Evolutionary conservation across 2,797 vertebrate genomes (phyloP).

Genomic region (Benthosema pterotum): DNA sequence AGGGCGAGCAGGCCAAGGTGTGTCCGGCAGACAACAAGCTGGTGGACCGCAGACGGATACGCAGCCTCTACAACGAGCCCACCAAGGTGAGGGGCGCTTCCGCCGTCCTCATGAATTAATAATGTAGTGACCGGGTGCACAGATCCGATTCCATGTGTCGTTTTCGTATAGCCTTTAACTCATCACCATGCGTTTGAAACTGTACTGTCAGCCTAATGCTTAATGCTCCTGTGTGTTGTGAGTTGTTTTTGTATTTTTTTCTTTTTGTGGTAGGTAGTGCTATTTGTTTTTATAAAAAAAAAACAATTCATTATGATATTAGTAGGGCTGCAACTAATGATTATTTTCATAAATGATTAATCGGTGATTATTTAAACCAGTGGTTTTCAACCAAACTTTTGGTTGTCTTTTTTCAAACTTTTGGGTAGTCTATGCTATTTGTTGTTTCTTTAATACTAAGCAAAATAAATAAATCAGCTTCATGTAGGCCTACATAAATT

Average conservation of each 20-base stretch:
- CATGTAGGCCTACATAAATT: too few species aligned
- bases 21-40: slow-evolving; percentile 87
- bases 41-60: slow-evolving; percentile 93
- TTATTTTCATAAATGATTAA: too few species aligned
- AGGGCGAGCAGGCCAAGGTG: slow-evolving; percentile 90
- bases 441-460: too few species aligned
- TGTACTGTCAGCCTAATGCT: too few species aligned
- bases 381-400: too few species aligned
- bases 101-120: background rate
- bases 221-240: background rate
- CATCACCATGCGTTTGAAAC: too few species aligned
- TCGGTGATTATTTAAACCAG: too few species aligned
- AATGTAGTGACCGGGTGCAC: background rate
- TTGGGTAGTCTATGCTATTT: too few species aligned
- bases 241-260: background rate
- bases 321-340: too few species aligned
- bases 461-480: too few species aligned
- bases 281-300: background rate
- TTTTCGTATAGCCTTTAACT: too few species aligned
- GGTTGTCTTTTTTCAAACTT: too few species aligned
- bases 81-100: slow-evolving; percentile 85
- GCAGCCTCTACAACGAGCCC: slow-evolving; percentile 93
- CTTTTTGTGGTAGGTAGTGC: background rate
- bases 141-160: background rate
- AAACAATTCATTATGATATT: background rate